Percentiles rank a stretch among this genome's conserved stretches.
These are phyloP conservation scores for Patiria miniata DNA, from an alignment of 35 echinoderm and acorn worm species.

Conservation along the genomic window DNA sequence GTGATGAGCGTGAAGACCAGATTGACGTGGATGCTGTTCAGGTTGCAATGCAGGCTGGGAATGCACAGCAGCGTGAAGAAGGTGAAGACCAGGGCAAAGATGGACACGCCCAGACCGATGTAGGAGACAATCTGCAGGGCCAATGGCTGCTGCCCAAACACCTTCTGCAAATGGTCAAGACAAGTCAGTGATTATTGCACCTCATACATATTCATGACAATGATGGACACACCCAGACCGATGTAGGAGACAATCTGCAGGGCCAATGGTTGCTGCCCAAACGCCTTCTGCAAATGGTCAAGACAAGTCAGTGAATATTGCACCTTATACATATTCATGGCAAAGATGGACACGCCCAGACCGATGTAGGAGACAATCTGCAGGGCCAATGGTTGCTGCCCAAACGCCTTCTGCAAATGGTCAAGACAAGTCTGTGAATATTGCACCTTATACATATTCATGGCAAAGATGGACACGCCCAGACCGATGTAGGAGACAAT, in stretches of 20 bases:
- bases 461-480: conserved; percentile 57
- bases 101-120: conserved; percentile 55
- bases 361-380: conserved; percentile 71
- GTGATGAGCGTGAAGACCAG: conserved; percentile 79
- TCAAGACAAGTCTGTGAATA: not conserved
- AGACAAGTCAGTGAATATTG: not conserved
- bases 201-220: no score
- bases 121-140: conserved; percentile 71
- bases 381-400: not conserved
- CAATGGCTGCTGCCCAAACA: conserved; percentile 34
- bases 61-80: conserved; percentile 85
- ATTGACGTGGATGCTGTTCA: conserved; percentile 96
- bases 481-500: conserved; percentile 72
- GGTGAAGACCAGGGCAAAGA: conserved; percentile 71
- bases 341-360: conserved; percentile 56
- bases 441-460: no score
- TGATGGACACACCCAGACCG: conserved; percentile 55
- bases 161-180: conserved; percentile 12
- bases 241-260: conserved; percentile 73
- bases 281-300: no score
- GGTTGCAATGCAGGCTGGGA: conserved; percentile 80
- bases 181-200: not conserved
- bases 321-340: no score
- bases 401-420: no score
- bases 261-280: no score